Base-by-base conservation (phyloP, 2,113 vertebrate species). In the Mionectes macconnelli region DNA sequence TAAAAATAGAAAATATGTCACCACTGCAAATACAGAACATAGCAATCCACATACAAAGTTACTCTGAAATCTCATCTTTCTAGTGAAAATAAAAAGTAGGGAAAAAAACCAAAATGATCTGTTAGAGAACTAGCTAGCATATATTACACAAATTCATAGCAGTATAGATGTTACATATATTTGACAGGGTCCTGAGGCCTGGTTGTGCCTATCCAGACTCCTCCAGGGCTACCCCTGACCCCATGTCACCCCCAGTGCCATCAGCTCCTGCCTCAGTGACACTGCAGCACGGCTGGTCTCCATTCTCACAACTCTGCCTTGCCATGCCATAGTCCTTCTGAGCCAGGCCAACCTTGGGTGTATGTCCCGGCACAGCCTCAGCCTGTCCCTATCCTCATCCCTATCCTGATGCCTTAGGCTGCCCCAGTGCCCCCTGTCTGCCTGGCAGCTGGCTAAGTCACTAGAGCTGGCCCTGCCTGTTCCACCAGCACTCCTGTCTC, bases 271-370 rank as follows among this genome's bases (percentile, higher is more conserved):
- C 4, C 20, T 9, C 37, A 67, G 10, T 4, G 3, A 30, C 55
- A 15, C 6, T 6, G 3, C 42, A 79, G n/a, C 4, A 86, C 12
- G 17, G 5, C 27, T 6, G 4, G 8, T 21, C 15, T 85, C 13
- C 30, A 47, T 18, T 67, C 15, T 20, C 66, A 25, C n/a, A 62
- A 20, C 7, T 21, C 25, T 60, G 9, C 15, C 24, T 30, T 66
- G 31, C 28, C 37, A 2, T 1, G 15, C 5, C 5, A 25, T 8
- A 6, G 2, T 7, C 18, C 31, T 16, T 11, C 2, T 2, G 6
- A 83, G 19, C 6, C 31, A 33, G 11, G 9, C 7, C 13, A 44
- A 10, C 13, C 10, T 17, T 14, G 2, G 7, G 12, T 9, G 16
- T n/a, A 39, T 0, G 3, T 70, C 10, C 17, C 24, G 33, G 8